These are phyloP conservation scores for Neocrepidodera transversa DNA, from an alignment of 2,888 invertebrate species.

Conservation along the genomic window DNA sequence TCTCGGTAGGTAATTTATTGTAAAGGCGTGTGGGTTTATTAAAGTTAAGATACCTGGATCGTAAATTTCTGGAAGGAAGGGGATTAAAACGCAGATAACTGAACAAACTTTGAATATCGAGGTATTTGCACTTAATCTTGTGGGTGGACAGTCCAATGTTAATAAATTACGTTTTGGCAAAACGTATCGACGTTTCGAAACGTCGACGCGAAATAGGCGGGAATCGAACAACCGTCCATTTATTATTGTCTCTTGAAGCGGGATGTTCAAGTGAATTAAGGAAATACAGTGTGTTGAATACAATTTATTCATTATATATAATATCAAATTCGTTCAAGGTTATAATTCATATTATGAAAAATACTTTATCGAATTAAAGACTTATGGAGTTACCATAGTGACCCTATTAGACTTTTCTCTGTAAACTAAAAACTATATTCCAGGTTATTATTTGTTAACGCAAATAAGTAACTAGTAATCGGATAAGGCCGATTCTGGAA, in stretches of 20 bases:
- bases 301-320: too few relatives aligned
- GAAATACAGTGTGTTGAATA: not conserved
- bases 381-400: too few relatives aligned
- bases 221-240: constrained; percentile 44
- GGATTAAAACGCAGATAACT: constrained; percentile 38
- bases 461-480: too few relatives aligned
- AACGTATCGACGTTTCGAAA: constrained; percentile 50
- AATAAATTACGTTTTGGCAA: constrained; percentile 55
- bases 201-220: constrained; percentile 46
- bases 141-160: constrained; percentile 56
- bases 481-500: too few relatives aligned
- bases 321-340: too few relatives aligned
- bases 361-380: too few relatives aligned
- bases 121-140: constrained; percentile 53
- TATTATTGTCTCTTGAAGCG: constrained; percentile 36
- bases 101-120: constrained; percentile 46
- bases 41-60: constrained; percentile 19
- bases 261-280: not conserved
- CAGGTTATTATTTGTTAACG: too few relatives aligned
- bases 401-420: too few relatives aligned
- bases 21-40: not conserved
- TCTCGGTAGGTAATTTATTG: not conserved
- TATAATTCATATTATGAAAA: too few relatives aligned
- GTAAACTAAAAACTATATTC: too few relatives aligned
- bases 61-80: constrained; percentile 29